phyloP scores from a whole-genome alignment of 2,888 invertebrate species.

The Platerodrilus igneus region DNA sequence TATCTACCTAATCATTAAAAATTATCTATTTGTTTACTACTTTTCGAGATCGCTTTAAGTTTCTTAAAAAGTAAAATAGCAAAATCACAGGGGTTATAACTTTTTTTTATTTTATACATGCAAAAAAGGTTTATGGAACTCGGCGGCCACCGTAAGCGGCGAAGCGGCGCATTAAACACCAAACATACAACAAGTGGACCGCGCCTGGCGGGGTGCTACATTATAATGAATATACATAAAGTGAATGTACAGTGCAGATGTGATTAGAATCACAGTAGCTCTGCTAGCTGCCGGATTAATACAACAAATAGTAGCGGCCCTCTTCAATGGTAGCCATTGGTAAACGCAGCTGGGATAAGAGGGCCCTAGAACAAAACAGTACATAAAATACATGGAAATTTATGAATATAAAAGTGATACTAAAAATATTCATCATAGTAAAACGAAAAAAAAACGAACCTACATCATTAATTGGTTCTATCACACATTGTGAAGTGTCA shows the following conservation, averaged over 20 bases:
- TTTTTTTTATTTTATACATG: neutral
- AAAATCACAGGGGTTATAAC: constrained; percentile 3
- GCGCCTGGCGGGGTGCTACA: constrained; percentile 49
- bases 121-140: constrained; percentile 43
- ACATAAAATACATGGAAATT: too few species aligned
- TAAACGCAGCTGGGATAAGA: constrained; percentile 96
- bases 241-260: constrained; percentile 51
- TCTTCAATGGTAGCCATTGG: constrained; percentile 95
- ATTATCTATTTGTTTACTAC: constrained; percentile 12
- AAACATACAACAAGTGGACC: constrained; percentile 51
- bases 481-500: too few species aligned
- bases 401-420: too few species aligned
- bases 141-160: constrained; percentile 54
- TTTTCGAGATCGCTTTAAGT: constrained; percentile 17
- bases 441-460: too few species aligned
- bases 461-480: too few species aligned
- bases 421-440: too few species aligned
- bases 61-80: constrained; percentile 10
- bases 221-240: constrained; percentile 45
- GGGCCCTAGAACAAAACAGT: constrained; percentile 72
- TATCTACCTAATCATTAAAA: constrained; percentile 16
- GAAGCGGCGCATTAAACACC: constrained; percentile 47
- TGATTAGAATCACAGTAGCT: constrained; percentile 49
- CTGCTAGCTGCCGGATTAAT: constrained; percentile 53
- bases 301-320: constrained; percentile 41